Percentiles rank a stretch among this genome's conserved stretches.
Evolutionary conservation across 2,888 invertebrate genomes (phyloP).

Genomic region (Tetheella fluctuosa): DNA sequence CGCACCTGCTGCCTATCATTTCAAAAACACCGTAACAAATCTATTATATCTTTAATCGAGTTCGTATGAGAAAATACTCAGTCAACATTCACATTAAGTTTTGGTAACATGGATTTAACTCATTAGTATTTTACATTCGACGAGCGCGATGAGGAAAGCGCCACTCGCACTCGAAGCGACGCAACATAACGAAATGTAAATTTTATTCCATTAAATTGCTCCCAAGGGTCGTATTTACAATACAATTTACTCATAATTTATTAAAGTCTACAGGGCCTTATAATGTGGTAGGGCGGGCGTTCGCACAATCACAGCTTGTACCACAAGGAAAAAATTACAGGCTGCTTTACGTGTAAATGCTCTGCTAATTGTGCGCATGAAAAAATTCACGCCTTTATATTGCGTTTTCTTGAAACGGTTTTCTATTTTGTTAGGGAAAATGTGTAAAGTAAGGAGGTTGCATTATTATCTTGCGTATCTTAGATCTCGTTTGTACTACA

Average conservation of each 20-base stretch:
- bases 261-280: slow-evolving; percentile 38
- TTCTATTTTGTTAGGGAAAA: neutral
- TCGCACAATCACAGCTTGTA: slow-evolving; percentile 19
- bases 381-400: neutral
- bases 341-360: neutral
- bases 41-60: neutral
- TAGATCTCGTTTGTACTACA: neutral
- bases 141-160: slow-evolving; percentile 26
- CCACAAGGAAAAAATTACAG: slow-evolving; percentile 2
- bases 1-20: too few relatives aligned
- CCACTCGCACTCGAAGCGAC: slow-evolving; percentile 16
- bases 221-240: slow-evolving; percentile 46
- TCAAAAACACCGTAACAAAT: too few relatives aligned
- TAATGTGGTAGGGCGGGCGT: slow-evolving; percentile 29
- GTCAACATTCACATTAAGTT: neutral
- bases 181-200: slow-evolving; percentile 43
- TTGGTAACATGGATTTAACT: neutral
- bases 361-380: slow-evolving; percentile 1
- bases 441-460: neutral
- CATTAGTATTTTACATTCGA: slow-evolving; percentile 22
- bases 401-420: neutral
- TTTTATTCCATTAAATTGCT: slow-evolving; percentile 52
- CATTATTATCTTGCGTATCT: neutral
- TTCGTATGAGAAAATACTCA: neutral
- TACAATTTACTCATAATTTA: slow-evolving; percentile 55